phyloP scores from a whole-genome alignment of 2,888 invertebrate species.

The Nipponacmea schrenckii region DNA sequence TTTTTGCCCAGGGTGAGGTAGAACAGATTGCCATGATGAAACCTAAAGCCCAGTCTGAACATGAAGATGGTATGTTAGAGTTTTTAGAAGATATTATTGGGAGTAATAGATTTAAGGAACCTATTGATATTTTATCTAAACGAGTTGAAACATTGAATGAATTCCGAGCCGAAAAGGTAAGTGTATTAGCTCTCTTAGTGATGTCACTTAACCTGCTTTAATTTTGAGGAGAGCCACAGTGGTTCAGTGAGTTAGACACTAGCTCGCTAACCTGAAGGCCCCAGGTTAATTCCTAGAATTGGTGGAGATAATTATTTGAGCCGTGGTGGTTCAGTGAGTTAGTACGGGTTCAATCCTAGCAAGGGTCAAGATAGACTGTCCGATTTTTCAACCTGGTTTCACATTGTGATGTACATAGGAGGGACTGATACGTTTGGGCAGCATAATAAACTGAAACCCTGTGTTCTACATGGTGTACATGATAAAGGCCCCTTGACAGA shows the following conservation, averaged over 20 bases:
- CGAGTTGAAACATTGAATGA: conserved; percentile 73
- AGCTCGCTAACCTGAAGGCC: no score
- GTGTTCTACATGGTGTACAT: no score
- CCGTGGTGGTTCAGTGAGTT: background rate
- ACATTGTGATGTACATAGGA: no score
- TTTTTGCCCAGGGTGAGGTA: conserved; percentile 85
- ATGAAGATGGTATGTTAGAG: conserved; percentile 96
- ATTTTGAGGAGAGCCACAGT: background rate
- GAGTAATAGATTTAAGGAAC: conserved; percentile 76
- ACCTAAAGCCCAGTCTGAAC: conserved; percentile 84
- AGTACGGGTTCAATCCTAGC: no score
- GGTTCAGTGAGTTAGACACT: no score
- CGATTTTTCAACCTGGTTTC: no score
- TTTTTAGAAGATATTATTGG: conserved; percentile 99
- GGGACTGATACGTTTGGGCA: no score
- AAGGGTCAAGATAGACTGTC: no score
- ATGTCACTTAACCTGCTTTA: background rate
- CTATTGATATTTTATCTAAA: conserved; percentile 79
- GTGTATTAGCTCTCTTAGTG: background rate
- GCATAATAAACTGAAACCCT: no score
- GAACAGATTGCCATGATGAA: conserved; percentile 99
- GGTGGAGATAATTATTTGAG: background rate
- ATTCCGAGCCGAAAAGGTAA: conserved; percentile 63
- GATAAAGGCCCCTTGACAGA: no score
- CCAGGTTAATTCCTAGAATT: background rate